Base-by-base conservation (phyloP, 2,888 invertebrate genomes). In the Agrochola circellaris region DNA sequence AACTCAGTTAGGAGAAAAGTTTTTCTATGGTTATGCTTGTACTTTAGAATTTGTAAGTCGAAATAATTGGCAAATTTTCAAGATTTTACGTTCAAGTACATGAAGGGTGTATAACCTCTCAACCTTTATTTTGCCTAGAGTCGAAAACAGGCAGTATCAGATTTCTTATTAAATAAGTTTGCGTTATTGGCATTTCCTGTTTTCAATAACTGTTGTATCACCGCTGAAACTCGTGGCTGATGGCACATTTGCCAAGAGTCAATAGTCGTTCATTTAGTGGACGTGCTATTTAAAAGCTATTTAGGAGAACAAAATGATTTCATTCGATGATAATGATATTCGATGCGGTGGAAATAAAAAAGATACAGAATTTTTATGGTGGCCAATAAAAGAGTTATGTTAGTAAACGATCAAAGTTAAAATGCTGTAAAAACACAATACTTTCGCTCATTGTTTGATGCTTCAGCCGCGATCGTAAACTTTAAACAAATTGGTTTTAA, bases 401-500 rank as follows among this genome's bases (percentile, higher is more conserved):
- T 92, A 93, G 93, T 93, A 93, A 94, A 93, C 94, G 93, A 94
- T 94, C 92, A 93, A 94, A 94, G 91, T 94, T 93, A 91, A 94
- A 93, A 89, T 91, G 91, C 90, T 92, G 92, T 95, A 94, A 94
- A 89, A 94, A 93, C 91, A 91, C 92, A 93, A 94, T 94, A 93
- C 94, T 93, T 93, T 93, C 92, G 85, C 93, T 94, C 93, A 93
- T 94, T 95, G 94, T 94, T 95, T 94, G 94, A 94, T 94, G 93
- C 92, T 92, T 89, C 90, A 91, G 92, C 92, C 91, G 91, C 89
- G 91, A 88, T 95, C 95, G 93, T 96, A 95, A 95, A 96, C 90
- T 92, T 91, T 87, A 91, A 91, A 95, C 95, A 95, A 96, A 96
- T 95, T 94, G 95, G 93, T 94, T 95, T 94, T 94, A 92, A 94